Percentiles rank a stretch among this genome's conserved stretches.
These are phyloP conservation scores for Candidula unifasciata DNA, from an alignment of 2,888 invertebrate species.

Conservation along the genomic window DNA sequence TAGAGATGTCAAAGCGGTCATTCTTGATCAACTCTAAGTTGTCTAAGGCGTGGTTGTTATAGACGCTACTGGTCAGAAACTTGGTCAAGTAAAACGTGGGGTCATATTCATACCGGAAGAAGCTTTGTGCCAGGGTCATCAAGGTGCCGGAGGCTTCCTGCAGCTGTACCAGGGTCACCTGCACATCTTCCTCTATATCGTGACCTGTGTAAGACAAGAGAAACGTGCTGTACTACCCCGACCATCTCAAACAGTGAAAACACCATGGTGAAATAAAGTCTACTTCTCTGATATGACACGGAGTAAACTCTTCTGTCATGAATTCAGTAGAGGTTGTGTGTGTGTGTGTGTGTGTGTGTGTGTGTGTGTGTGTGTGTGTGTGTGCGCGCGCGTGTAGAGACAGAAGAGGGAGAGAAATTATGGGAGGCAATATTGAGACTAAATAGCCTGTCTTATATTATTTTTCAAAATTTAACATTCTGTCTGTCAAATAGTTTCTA, in stretches of 20 bases:
- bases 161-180: constrained; percentile 61
- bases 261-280: neutral
- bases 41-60: constrained; percentile 63
- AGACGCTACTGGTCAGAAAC: constrained; percentile 70
- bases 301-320: no score
- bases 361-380: no score
- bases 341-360: no score
- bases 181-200: constrained; percentile 63
- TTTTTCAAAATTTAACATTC: no score
- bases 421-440: no score
- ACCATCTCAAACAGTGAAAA: neutral
- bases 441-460: no score
- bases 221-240: neutral
- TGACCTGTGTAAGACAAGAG: constrained; percentile 61
- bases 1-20: constrained; percentile 70
- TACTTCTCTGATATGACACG: no score
- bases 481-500: no score
- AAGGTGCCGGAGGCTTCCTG: constrained; percentile 48
- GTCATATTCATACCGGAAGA: constrained; percentile 66
- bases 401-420: no score
- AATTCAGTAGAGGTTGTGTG: no score
- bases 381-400: no score
- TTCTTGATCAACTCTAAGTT: constrained; percentile 70
- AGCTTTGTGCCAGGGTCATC: constrained; percentile 52
- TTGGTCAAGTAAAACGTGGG: constrained; percentile 67